Conservation (phyloP, 2,113 vertebrate genomes). For the Elanus axillaris region DNA sequence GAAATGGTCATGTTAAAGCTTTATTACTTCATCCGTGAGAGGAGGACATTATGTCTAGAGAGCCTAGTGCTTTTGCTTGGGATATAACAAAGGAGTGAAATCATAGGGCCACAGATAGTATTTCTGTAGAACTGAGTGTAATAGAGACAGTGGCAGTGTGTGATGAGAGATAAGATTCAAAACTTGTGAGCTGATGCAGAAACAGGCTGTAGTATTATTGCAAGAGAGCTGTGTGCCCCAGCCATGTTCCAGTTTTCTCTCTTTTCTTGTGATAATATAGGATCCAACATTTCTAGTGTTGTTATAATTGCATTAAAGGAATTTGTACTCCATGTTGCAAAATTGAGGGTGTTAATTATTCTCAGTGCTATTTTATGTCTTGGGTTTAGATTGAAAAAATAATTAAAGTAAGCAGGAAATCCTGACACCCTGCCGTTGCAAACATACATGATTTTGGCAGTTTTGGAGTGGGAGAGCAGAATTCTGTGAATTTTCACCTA, state of each 20-base stretch:
- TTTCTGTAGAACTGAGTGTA: neutral
- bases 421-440: neutral
- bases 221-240: neutral
- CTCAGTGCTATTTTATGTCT: neutral
- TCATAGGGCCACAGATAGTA: neutral
- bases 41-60: neutral
- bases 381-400: neutral
- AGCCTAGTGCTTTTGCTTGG: neutral
- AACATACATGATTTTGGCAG: neutral
- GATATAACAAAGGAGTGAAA: neutral
- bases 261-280: neutral
- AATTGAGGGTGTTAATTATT: neutral
- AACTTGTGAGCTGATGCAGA: neutral
- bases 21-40: neutral
- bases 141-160: neutral
- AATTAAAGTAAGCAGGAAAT: neutral
- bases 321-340: neutral
- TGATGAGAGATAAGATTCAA: neutral
- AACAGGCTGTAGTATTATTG: neutral
- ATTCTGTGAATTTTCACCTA: neutral
- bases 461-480: neutral
- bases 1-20: neutral
- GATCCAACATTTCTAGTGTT: neutral
- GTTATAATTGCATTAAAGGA: neutral
- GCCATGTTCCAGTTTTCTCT: fast-evolving